These are phyloP conservation scores for Parasteatoda tepidariorum DNA, from an alignment of 1,140 invertebrate genomes.

Conservation along the genomic window DNA sequence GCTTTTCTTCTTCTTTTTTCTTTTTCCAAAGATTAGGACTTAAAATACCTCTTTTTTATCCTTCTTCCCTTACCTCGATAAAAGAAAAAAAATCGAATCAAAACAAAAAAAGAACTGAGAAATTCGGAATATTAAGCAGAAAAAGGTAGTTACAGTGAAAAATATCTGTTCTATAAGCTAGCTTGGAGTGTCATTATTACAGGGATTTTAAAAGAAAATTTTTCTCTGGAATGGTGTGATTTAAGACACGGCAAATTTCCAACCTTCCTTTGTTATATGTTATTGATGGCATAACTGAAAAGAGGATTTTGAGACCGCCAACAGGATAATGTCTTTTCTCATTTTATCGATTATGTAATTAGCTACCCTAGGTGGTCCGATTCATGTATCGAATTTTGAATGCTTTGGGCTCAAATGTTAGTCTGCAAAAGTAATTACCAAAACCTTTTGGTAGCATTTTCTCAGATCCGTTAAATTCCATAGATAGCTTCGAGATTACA, in stretches of 20 bases:
- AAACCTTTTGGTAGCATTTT: conserved; percentile 31
- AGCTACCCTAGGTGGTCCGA: conserved; percentile 54
- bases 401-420: conserved; percentile 54
- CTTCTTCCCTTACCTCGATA: background rate
- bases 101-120: conserved; percentile 18
- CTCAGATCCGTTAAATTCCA: conserved; percentile 27
- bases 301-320: conserved; percentile 57
- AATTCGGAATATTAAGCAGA: conserved; percentile 18
- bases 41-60: conserved; percentile 1
- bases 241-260: conserved; percentile 45
- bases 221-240: background rate
- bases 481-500: conserved; percentile 37
- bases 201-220: conserved; percentile 53
- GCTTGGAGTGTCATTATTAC: conserved; percentile 50
- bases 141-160: background rate
- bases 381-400: conserved; percentile 60
- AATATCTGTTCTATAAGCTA: conserved; percentile 56
- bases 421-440: conserved; percentile 50
- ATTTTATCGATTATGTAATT: conserved; percentile 60
- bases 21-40: background rate
- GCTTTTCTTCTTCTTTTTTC: background rate
- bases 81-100: background rate
- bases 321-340: conserved; percentile 60
- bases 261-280: conserved; percentile 57
- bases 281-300: conserved; percentile 36